phyloP scores from a whole-genome alignment of 1,140 invertebrate genomes.

The Aleiodes sp. region DNA sequence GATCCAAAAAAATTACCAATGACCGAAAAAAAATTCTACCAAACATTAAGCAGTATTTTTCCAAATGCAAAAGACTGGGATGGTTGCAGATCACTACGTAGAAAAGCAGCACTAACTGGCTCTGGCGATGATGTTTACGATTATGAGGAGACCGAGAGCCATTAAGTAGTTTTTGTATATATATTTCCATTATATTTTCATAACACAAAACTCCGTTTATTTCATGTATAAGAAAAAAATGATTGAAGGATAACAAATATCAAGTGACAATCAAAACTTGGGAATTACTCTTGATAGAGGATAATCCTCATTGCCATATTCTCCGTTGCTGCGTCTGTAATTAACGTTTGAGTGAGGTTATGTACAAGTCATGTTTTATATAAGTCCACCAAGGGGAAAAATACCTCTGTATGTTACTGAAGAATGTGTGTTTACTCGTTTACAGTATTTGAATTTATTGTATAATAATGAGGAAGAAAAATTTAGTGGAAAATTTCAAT shows the following conservation, averaged over 20 bases:
- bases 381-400: slow-evolving; percentile 50
- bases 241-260: too few relatives aligned
- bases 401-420: slow-evolving; percentile 54
- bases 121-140: not conserved
- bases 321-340: not conserved
- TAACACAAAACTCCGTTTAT: too few relatives aligned
- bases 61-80: slow-evolving; percentile 17
- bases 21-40: not conserved
- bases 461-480: slow-evolving; percentile 40
- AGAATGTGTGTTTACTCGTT: slow-evolving; percentile 53
- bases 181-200: not conserved
- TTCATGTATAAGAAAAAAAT: too few relatives aligned
- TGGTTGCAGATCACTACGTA: not conserved
- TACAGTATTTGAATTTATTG: slow-evolving; percentile 55
- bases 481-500: slow-evolving; percentile 64
- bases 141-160: not conserved
- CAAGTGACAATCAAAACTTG: too few relatives aligned
- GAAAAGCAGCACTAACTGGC: not conserved
- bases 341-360: not conserved
- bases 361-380: slow-evolving; percentile 56
- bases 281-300: too few relatives aligned
- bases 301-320: too few relatives aligned
- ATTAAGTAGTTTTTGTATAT: not conserved
- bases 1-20: not conserved
- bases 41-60: not conserved